Evolutionary conservation across 2,113 vertebrate genomes (phyloP).

Genomic region (Axis porcinus): DNA sequence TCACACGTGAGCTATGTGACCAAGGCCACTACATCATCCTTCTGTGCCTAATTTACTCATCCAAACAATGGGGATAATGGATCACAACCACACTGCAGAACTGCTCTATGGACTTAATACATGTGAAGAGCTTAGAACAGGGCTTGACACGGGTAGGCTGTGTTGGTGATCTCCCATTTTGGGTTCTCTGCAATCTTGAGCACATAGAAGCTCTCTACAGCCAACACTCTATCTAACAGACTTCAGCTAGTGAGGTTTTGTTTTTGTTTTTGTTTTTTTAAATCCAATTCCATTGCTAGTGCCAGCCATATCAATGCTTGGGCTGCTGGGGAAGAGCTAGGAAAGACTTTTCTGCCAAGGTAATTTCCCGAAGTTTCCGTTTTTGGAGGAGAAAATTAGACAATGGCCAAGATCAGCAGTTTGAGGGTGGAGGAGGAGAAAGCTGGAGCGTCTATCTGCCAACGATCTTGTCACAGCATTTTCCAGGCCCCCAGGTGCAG

Average conservation of each 20-base stretch:
- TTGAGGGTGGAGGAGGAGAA: constrained; percentile 37
- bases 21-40: not conserved
- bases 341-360: constrained; percentile 60
- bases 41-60: not conserved
- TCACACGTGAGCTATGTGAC: not conserved
- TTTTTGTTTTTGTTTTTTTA: not conserved
- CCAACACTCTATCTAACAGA: not conserved
- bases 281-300: constrained; percentile 35
- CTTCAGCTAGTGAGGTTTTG: not conserved
- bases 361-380: constrained; percentile 68
- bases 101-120: not conserved
- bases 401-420: constrained; percentile 64
- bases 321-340: constrained; percentile 44
- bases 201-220: not conserved
- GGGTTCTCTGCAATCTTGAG: not conserved
- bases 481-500: constrained; percentile 4
- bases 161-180: not conserved
- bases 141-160: not conserved
- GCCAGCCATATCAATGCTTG: constrained; percentile 37
- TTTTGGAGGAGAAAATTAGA: constrained; percentile 68
- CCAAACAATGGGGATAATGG: not conserved
- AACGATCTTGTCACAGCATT: constrained; percentile 35
- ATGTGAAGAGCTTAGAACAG: not conserved
- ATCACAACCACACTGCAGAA: not conserved
- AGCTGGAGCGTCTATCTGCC: constrained; percentile 16